Conservation (phyloP, 2,888 invertebrate species). For the Nephrotoma guestfalica region DNA sequence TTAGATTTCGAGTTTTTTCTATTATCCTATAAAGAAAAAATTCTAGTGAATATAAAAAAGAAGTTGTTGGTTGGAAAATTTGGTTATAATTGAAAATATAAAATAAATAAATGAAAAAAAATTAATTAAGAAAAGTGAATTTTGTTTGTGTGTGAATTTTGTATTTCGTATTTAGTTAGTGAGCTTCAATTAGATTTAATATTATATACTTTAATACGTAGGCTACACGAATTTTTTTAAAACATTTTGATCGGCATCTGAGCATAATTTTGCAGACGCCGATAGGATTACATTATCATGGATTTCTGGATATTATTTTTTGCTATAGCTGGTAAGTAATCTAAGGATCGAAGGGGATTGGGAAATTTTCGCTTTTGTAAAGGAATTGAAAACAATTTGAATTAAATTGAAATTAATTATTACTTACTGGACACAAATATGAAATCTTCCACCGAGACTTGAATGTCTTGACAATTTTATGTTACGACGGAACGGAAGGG, state of each 20-base stretch:
- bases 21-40: neutral
- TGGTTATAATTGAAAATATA: neutral
- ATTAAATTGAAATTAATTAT: too few species aligned
- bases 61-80: neutral
- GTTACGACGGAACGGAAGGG: too few species aligned
- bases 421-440: too few species aligned
- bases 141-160: neutral
- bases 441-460: too few species aligned
- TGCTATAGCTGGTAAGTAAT: neutral
- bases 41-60: neutral
- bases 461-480: too few species aligned
- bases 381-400: too few species aligned
- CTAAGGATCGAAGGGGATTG: too few species aligned
- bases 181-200: neutral
- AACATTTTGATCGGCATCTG: neutral
- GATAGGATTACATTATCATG: neutral
- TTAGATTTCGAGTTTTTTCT: neutral
- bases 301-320: conserved; percentile 5
- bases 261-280: neutral
- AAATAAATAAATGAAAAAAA: neutral
- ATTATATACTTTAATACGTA: neutral
- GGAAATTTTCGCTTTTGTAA: too few species aligned
- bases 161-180: neutral
- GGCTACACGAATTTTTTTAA: neutral
- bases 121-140: neutral